These are phyloP conservation scores for Elephas maximus DNA, from an alignment of 2,113 vertebrate species.

Conservation along the genomic window DNA sequence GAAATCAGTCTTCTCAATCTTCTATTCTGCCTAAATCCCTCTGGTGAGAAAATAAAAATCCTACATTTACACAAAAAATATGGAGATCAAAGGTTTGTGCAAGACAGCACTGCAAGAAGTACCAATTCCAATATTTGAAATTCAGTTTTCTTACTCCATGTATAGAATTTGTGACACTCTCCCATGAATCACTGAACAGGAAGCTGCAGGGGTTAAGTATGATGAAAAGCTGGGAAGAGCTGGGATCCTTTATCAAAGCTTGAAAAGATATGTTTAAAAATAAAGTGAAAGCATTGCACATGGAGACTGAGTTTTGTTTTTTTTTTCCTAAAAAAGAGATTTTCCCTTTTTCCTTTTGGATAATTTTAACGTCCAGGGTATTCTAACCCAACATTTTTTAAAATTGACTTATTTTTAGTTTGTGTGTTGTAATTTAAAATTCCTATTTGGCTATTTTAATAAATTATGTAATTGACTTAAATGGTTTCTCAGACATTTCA, in stretches of 20 bases:
- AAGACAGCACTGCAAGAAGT: neutral
- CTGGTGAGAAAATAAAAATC: neutral
- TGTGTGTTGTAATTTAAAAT: neutral
- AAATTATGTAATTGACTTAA: slow-evolving; percentile 11
- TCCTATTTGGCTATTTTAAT: neutral
- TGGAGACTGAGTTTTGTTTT: neutral
- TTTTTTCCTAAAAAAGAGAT: neutral
- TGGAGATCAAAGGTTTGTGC: neutral
- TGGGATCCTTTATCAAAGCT: neutral
- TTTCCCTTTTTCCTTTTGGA: neutral
- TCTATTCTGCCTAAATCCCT: neutral
- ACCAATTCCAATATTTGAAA: neutral
- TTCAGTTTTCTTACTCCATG: neutral
- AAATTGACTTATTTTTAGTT: neutral
- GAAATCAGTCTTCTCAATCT: neutral
- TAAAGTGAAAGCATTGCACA: neutral
- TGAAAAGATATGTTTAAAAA: neutral
- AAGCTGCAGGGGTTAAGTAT: neutral
- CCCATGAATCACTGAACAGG: neutral
- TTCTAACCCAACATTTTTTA: neutral
- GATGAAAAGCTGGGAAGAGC: neutral
- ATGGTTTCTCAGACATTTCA: slow-evolving; percentile 19
- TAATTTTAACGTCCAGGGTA: neutral
- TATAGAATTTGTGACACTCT: neutral
- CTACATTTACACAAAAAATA: neutral